Evolutionary conservation across 92 coral and sea anemone species (phyloP), one percentile per base, ranked within the genome.

Genomic region (Phenganax stokvisi): DNA sequence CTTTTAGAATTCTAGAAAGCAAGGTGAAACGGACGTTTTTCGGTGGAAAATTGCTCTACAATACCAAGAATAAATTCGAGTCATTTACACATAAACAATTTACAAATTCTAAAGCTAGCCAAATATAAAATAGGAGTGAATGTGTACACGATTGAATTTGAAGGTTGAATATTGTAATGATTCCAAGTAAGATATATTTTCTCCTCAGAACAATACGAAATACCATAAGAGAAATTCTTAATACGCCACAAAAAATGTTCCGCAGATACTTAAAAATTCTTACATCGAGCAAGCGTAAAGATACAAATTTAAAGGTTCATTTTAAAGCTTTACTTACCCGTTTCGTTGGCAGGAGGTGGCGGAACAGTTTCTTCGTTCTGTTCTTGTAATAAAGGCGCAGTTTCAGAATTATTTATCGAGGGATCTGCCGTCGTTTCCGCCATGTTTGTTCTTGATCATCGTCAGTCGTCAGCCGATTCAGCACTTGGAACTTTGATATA

Each of bases 331-430:
- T 10, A 10, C 69, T 76, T 57, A 76, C 81, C 81, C 67, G 81
- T 31, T 30, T 11, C 81, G 30, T 58, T 76, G 28, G 88, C 92
- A 25, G 97, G 89, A 47, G 98, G 92, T 25, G 96, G 91, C 57
- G 94, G 92, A 17, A 85, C 85, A 37, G 80, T 72, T 69, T 83
- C 74, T 61, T 65, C 86, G 44, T 57, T 71, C 75, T 88, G 85
- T 20, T 92, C 92, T 62, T 92, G 96, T 57, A 94, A 74, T 69
- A 94, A 84, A 12, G 98, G 98, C 25, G 90, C 92, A 76, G 87
- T 92, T 79, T 94, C 98, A 75, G 89, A 88, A 20, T 91, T 84
- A 81, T 89, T 86, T 61, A 79, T 79, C 47, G 73, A 63, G 57
- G 61, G 72, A 25, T 29, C 69, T 8, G 64, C 53, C 9, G 31